Evolutionary conservation across 1,140 invertebrate genomes (phyloP), one percentile per base, ranked within the genome.

Genomic region (Argopecten irradians): DNA sequence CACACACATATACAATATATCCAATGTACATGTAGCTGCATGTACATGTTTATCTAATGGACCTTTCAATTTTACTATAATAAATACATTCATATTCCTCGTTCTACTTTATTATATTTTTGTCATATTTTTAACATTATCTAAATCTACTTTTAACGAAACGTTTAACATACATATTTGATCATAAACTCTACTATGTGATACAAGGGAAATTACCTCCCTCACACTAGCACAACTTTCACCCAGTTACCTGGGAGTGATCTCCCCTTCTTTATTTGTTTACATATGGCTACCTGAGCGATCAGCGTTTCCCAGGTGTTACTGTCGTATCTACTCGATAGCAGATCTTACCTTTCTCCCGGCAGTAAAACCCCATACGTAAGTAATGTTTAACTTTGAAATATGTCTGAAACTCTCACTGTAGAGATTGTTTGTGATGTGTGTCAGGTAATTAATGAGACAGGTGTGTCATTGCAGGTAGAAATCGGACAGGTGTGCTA

Each of bases 401-500:
- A 71, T 16, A 71, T 71, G 28, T 71, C n/a, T 11, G 22, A 11
- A 16, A n/a, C 16, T 71, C 55, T 71, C 55, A 71, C 55, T 71
- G n/a, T n/a, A n/a, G n/a, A n/a, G n/a, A 28, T 8, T 71, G 55
- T 71, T n/a, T 8, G 55, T 22, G n/a, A 71, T 28, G 55, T 28
- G n/a, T 71, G 55, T n/a, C 22, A 16, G 0, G n/a, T 22, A 28
- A n/a, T 46, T 46, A 16, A 46, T 71, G n/a, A 71, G n/a, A 5
- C 8, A 28, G 55, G 22, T n/a, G 55, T 71, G 16, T 11, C 1
- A 71, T 71, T 16, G 5, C 5, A 5, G 55, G 55, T 71, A 71
- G 55, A n/a, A n/a, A 71, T 71, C 16, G 55, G 55, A 71, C 55
- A 71, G 55, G 55, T 71, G 55, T 71, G 55, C 55, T 71, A 71